Base-by-base conservation (phyloP, 1,140 invertebrate genomes). In the Ceratitis capitata region DNA sequence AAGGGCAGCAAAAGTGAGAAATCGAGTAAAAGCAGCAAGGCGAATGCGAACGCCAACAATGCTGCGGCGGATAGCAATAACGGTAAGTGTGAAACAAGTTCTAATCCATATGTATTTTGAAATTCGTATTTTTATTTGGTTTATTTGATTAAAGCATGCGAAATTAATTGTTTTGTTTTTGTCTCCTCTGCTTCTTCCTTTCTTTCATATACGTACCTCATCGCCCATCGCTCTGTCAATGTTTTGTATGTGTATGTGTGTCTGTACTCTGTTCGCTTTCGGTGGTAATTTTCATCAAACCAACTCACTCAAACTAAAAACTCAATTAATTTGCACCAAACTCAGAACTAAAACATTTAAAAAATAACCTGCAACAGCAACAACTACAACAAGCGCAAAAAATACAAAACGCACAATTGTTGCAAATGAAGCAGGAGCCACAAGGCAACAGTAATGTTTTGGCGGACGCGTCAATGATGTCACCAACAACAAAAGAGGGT, bases 1-100 rank as follows among this genome's bases (percentile, higher is more conserved):
- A 97, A 97, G 92, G 95, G 94, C 56, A 88, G 88, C 39, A 92
- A 89, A 82, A 85, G 87, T 26, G 89, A 91, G 78, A 91, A 91
- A 85, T 85, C 0, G 87, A 87, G 49, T 89, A 91, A 83, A 87
- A 88, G 78, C 87, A 88, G 74, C 85, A 61, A 56, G 42, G 32
- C 29, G 10, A 49, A 87, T 58, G 85, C 85, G 2, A 53, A 78
- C 26, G 85, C 83, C 6, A 32, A 88, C 58, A 69, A 32, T 85
- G 86, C 85, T 85, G 86, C 85, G 0, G 35, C 78, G 23, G 47
- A 29, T 26, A 53, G 86, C 69, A 86, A 85, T 49, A 69, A 47
- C 82, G 83, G 82, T 83, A 51, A 69, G 69, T 78, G 6, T 6
- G n/a, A n/a, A n/a, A n/a, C n/a, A n/a, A n/a, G n/a, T n/a, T n/a